A percentile compares a stretch with the other conserved stretches of the same genome.
phyloP scores from a whole-genome alignment of 2,888 invertebrate species.

The Pantelozetes paolii region DNA sequence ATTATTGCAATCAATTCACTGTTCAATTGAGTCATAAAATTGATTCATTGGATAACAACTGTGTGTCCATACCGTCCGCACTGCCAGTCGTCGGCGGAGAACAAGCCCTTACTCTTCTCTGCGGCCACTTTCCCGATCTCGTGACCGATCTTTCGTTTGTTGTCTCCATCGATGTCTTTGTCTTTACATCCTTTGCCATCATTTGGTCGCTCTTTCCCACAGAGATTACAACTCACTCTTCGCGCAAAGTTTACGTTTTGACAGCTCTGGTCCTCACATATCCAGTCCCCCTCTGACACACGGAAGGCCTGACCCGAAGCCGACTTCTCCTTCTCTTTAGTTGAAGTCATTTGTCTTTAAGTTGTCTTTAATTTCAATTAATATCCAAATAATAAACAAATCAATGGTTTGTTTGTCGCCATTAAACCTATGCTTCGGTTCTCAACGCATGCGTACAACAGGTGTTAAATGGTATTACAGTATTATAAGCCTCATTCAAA shows the following conservation, averaged over 20 bases:
- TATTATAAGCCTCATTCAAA: no score
- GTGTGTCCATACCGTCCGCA: constrained; percentile 69
- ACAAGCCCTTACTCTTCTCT: constrained; percentile 92
- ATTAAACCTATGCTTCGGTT: constrained; percentile 17
- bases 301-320: constrained; percentile 27
- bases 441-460: constrained; percentile 6
- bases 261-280: constrained; percentile 57
- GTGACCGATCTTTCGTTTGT: constrained; percentile 62
- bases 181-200: constrained; percentile 27
- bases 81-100: constrained; percentile 98
- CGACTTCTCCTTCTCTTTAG: not conserved
- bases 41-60: no score
- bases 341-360: not conserved
- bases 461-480: no score
- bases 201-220: constrained; percentile 64
- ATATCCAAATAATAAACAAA: not conserved
- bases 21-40: no score
- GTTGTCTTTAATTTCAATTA: not conserved
- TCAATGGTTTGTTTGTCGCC: constrained; percentile 21
- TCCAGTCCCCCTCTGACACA: constrained; percentile 46
- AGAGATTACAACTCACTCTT: constrained; percentile 82
- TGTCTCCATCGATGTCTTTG: not conserved
- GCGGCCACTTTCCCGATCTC: constrained; percentile 98
- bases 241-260: constrained; percentile 93
- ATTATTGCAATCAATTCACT: not conserved